Conservation (phyloP, 2,113 vertebrate species). For the Phalacrocorax brasilianus region DNA sequence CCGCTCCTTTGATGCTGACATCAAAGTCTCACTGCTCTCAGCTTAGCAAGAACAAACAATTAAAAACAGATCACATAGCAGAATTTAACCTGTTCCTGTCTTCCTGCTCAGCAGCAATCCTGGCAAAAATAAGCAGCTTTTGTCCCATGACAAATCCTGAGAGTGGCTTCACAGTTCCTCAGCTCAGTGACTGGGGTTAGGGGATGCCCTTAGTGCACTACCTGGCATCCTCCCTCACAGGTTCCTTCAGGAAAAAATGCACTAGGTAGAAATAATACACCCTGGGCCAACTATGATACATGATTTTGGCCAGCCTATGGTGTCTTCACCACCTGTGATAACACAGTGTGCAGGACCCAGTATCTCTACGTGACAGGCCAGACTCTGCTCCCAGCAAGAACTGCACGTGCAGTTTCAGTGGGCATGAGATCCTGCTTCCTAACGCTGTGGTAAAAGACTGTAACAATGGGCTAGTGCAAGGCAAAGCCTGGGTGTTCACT, state of each 20-base stretch:
- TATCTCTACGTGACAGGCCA: neutral
- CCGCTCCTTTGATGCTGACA: slow-evolving; percentile 6
- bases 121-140: neutral
- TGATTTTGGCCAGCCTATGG: neutral
- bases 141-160: neutral
- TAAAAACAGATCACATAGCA: neutral
- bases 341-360: neutral
- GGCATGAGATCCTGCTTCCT: neutral
- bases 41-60: slow-evolving; percentile 7
- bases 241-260: neutral
- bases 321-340: neutral
- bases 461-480: neutral
- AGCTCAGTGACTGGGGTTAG: neutral
- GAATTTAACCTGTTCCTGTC: neutral
- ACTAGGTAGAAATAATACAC: neutral
- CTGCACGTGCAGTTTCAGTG: fast-evolving
- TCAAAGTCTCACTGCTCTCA: slow-evolving; percentile 16
- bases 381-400: neutral
- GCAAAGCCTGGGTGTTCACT: neutral
- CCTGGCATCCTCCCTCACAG: neutral
- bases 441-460: fast-evolving
- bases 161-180: neutral
- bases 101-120: neutral
- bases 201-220: neutral
- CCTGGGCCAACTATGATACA: neutral